Evolutionary conservation across 2,113 vertebrate genomes (phyloP).

Genomic region (Strigops habroptila): DNA sequence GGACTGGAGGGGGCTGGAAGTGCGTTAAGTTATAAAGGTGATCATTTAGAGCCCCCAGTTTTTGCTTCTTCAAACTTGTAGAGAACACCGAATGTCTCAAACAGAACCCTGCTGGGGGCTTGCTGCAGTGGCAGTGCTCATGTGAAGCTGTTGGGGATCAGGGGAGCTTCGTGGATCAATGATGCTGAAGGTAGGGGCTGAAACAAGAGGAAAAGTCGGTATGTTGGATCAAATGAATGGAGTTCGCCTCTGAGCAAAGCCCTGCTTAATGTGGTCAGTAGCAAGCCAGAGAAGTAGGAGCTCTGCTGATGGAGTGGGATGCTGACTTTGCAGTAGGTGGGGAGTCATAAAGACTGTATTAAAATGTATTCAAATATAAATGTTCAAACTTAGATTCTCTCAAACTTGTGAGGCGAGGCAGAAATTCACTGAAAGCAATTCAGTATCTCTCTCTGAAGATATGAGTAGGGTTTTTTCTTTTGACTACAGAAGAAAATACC

Average conservation of each 20-base stretch:
- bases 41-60: fast-evolving
- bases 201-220: background rate
- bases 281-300: background rate
- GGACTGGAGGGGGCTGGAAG: background rate
- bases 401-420: background rate
- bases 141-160: background rate
- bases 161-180: background rate
- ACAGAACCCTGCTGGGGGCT: fast-evolving
- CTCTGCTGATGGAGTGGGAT: background rate
- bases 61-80: background rate
- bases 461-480: background rate
- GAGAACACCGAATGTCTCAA: background rate
- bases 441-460: background rate
- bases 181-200: fast-evolving
- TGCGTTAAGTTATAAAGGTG: no score
- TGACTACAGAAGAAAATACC: background rate
- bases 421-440: background rate
- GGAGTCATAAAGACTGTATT: background rate
- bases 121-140: fast-evolving
- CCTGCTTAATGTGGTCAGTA: background rate
- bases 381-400: background rate
- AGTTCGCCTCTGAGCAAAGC: background rate
- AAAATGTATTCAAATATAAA: background rate
- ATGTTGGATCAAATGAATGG: background rate
- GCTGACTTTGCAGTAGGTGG: background rate